These are phyloP conservation scores for Unio delphinus DNA, from an alignment of 2,888 invertebrate species.

Conservation along the genomic window DNA sequence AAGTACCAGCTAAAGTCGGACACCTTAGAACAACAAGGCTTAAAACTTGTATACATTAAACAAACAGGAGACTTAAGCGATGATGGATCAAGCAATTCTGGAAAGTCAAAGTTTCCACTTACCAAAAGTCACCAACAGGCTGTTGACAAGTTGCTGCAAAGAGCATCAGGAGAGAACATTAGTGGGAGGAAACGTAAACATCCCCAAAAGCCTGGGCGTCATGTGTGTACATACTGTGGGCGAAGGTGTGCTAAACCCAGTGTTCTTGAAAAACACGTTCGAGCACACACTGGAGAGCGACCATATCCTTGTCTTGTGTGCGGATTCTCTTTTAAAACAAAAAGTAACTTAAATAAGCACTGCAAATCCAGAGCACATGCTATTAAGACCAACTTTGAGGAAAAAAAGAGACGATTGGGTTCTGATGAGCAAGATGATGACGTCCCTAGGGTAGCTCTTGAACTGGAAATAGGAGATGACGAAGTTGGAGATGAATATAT, in stretches of 20 bases:
- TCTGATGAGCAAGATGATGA: constrained; percentile 10
- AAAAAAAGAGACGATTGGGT: constrained; percentile 13
- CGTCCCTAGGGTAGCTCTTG: constrained; percentile 8
- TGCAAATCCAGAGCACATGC: constrained; percentile 75
- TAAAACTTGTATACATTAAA: constrained; percentile 18
- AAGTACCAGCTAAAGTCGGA: constrained; percentile 39
- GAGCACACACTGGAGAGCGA: constrained; percentile 93
- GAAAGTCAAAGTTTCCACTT: background rate
- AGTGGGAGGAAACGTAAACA: constrained; percentile 50
- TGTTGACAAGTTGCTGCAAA: constrained; percentile 6
- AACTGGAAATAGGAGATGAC: constrained; percentile 15
- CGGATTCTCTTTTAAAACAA: constrained; percentile 93
- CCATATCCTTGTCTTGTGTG: constrained; percentile 92
- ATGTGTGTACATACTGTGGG: constrained; percentile 90
- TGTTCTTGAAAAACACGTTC: constrained; percentile 92
- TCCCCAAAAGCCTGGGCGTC: constrained; percentile 76
- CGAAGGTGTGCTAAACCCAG: constrained; percentile 92
- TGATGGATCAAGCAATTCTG: background rate
- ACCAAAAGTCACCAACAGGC: too few relatives aligned
- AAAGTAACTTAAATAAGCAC: constrained; percentile 93
- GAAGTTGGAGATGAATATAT: constrained; percentile 27
- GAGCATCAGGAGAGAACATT: constrained; percentile 8
- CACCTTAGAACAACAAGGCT: constrained; percentile 32
- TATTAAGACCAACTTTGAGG: constrained; percentile 39
- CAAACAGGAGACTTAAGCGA: background rate